Evolutionary conservation across 2,888 invertebrate genomes (phyloP).

Genomic region (Epinotia nisella): DNA sequence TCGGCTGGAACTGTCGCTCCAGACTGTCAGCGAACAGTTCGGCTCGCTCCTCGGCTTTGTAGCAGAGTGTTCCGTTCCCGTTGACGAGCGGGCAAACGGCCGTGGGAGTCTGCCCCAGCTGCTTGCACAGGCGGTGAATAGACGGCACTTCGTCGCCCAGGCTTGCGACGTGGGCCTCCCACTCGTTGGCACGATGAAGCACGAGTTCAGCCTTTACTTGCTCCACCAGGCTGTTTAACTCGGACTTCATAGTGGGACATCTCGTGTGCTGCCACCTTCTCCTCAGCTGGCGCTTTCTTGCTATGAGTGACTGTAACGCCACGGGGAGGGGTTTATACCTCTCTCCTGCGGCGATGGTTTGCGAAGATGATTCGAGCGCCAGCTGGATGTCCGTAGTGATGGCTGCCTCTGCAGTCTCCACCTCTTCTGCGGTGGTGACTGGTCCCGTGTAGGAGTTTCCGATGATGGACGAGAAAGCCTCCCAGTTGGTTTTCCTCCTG

Average conservation of each 20-base stretch:
- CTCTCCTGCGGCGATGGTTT: not conserved
- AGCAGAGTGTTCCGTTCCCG: conserved; percentile 1
- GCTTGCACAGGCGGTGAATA: conserved; percentile 24
- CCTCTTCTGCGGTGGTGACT: not conserved
- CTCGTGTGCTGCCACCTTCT: not conserved
- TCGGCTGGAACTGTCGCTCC: conserved; percentile 32
- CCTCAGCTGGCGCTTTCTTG: too few relatives aligned
- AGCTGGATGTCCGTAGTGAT: not conserved
- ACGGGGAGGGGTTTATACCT: not conserved
- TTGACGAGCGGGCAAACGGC: conserved; percentile 2
- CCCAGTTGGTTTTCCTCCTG: not conserved
- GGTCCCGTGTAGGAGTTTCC: not conserved
- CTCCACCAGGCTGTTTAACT: conserved; percentile 2
- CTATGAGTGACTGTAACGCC: not conserved
- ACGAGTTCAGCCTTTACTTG: not conserved
- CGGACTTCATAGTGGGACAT: conserved; percentile 20
- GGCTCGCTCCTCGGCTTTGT: conserved; percentile 37
- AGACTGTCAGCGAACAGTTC: conserved; percentile 33
- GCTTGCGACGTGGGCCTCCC: conserved; percentile 14
- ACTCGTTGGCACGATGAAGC: not conserved
- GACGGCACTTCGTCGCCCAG: not conserved
- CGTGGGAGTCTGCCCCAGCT: not conserved
- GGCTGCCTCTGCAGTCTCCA: not conserved
- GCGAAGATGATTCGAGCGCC: not conserved
- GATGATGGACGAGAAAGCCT: not conserved